phyloP scores from a whole-genome alignment of 1,140 invertebrate genomes.

The Magallana angulata region DNA sequence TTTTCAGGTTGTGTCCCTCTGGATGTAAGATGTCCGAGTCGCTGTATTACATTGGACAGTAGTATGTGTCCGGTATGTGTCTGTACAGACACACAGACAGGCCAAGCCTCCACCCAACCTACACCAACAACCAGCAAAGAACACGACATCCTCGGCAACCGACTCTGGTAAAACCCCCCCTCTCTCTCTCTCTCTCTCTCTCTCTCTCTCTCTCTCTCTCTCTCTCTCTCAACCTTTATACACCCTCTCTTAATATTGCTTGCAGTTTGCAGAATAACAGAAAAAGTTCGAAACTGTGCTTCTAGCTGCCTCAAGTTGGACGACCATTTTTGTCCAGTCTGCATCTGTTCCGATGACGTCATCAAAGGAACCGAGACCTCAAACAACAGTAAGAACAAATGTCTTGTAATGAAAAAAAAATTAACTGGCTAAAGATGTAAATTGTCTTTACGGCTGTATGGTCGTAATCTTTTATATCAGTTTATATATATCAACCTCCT shows the following conservation, averaged over 20 bases:
- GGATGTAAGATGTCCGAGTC: neutral
- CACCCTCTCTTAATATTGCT: neutral
- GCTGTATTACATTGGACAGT: neutral
- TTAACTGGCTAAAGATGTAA: no score
- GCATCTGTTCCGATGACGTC: neutral
- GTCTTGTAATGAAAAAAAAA: no score
- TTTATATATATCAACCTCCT: no score
- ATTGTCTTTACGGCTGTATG: no score
- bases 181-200: no score
- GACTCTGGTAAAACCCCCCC: no score
- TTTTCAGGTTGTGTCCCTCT: neutral
- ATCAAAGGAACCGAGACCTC: neutral
- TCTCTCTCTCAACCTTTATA: no score
- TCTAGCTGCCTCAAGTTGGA: neutral
- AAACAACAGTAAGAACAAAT: neutral
- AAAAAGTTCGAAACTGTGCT: neutral
- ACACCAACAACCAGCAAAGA: no score
- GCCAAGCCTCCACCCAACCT: neutral
- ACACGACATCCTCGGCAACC: no score
- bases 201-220: no score
- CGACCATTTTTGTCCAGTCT: neutral
- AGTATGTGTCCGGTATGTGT: neutral
- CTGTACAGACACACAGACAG: neutral
- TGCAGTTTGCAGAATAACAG: neutral
- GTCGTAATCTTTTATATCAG: no score